Conservation (phyloP, 2,797 vertebrate species). For the Enteromius afrohamiltoni region DNA sequence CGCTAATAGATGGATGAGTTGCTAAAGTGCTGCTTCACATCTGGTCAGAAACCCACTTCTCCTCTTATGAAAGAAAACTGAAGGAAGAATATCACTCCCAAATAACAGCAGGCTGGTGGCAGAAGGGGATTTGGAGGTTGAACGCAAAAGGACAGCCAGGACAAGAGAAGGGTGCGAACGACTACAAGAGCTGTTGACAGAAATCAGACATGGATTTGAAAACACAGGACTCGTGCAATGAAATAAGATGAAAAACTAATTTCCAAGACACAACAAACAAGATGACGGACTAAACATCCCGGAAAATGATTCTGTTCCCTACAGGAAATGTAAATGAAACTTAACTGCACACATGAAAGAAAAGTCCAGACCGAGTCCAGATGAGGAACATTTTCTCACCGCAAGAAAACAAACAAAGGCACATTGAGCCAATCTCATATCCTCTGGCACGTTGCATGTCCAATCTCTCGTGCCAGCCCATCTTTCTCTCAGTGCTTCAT, state of each 20-base stretch:
- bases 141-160: slow-evolving; percentile 34
- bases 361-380: slow-evolving; percentile 22
- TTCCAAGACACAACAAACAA: slow-evolving; percentile 18
- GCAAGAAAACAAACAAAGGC: slow-evolving; percentile 3
- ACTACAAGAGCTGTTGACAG: slow-evolving; percentile 27
- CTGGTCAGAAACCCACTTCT: slow-evolving; percentile 50
- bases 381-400: not conserved
- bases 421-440: slow-evolving; percentile 4
- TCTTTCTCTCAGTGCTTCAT: slow-evolving; percentile 25
- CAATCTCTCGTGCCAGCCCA: slow-evolving; percentile 9
- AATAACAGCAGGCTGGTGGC: slow-evolving; percentile 49
- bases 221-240: not conserved
- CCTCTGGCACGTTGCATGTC: not conserved
- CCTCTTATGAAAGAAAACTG: slow-evolving; percentile 50
- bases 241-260: not conserved
- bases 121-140: slow-evolving; percentile 47
- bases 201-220: not conserved
- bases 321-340: slow-evolving; percentile 31
- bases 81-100: slow-evolving; percentile 47
- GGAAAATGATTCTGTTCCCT: not conserved
- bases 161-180: slow-evolving; percentile 8
- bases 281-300: slow-evolving; percentile 8
- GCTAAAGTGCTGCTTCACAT: slow-evolving; percentile 49
- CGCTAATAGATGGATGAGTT: slow-evolving; percentile 25
- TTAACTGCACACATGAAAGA: slow-evolving; percentile 25